Conservation (phyloP, 2,797 vertebrate genomes). For the Luscinia megarhynchos region DNA sequence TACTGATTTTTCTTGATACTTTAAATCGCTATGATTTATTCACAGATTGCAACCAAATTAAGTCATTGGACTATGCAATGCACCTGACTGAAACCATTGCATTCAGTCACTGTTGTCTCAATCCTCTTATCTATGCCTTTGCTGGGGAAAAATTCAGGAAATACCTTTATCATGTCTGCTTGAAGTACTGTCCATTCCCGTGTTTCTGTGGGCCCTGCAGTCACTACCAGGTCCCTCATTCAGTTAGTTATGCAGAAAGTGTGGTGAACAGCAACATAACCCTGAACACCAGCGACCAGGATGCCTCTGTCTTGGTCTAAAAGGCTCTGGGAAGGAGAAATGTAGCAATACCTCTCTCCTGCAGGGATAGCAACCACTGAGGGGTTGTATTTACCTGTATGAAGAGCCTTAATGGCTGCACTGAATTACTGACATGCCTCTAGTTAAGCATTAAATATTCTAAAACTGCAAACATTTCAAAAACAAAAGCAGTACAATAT, state of each 20-base stretch:
- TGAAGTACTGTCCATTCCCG: conserved; percentile 62
- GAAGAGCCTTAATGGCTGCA: background rate
- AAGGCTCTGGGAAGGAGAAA: background rate
- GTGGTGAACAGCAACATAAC: conserved; percentile 57
- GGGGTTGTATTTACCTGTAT: background rate
- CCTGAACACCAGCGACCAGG: conserved; percentile 70
- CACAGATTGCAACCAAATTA: conserved; percentile 70
- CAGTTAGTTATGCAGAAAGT: conserved; percentile 54
- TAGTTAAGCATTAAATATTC: background rate
- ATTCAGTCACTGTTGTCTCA: conserved; percentile 90
- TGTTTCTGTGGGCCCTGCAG: conserved; percentile 53
- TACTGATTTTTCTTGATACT: conserved; percentile 80
- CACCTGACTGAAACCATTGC: conserved; percentile 84
- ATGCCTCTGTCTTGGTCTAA: conserved; percentile 50
- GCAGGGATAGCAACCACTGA: background rate
- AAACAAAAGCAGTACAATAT: background rate
- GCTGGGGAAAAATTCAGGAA: conserved; percentile 89
- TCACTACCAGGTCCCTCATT: background rate
- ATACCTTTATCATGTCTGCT: conserved; percentile 74
- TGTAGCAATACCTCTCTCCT: background rate
- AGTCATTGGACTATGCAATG: conserved; percentile 70
- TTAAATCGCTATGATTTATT: conserved; percentile 68
- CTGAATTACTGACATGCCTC: background rate
- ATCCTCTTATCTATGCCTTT: conserved; percentile 93
- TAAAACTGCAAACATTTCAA: background rate